phyloP scores from a whole-genome alignment of 2,888 invertebrate species.

The Rhamphomyia laevipes region DNA sequence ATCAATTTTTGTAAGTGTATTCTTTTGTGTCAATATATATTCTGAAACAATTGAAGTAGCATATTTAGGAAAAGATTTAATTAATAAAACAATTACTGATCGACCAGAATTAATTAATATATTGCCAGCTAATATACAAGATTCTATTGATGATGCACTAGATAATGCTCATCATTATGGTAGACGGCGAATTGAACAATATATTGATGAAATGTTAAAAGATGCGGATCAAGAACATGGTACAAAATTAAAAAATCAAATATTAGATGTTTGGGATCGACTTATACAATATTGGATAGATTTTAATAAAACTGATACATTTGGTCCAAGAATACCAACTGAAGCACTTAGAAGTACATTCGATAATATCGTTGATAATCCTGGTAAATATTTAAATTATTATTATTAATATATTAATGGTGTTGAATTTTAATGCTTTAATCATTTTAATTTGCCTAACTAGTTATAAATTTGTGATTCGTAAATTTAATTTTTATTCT shows the following conservation, averaged over 20 bases:
- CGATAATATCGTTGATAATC: slow-evolving; percentile 59
- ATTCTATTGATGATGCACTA: slow-evolving; percentile 74
- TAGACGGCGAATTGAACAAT: slow-evolving; percentile 77
- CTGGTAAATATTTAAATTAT: slow-evolving; percentile 42
- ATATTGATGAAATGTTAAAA: slow-evolving; percentile 67
- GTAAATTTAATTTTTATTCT: too few species aligned
- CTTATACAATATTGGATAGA: slow-evolving; percentile 89
- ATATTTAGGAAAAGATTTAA: slow-evolving; percentile 73
- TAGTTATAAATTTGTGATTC: too few species aligned
- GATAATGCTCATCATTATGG: slow-evolving; percentile 92
- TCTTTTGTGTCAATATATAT: slow-evolving; percentile 65
- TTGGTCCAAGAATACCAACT: slow-evolving; percentile 63
- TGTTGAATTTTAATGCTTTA: neutral
- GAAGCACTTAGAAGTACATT: slow-evolving; percentile 59
- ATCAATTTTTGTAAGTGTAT: slow-evolving; percentile 64
- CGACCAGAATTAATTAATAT: slow-evolving; percentile 76
- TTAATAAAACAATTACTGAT: slow-evolving; percentile 79
- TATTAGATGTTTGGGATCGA: slow-evolving; percentile 86
- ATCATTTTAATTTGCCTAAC: too few species aligned
- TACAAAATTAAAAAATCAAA: slow-evolving; percentile 72
- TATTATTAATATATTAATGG: slow-evolving; percentile 1
- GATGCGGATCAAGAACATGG: slow-evolving; percentile 72
- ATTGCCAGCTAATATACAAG: slow-evolving; percentile 49
- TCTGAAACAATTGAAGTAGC: slow-evolving; percentile 88
- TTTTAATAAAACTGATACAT: slow-evolving; percentile 42